A percentile compares a stretch with the other conserved stretches of the same genome.
Evolutionary conservation across 2,888 invertebrate genomes (phyloP).

Genomic region (Drosophila anomelani): DNA sequence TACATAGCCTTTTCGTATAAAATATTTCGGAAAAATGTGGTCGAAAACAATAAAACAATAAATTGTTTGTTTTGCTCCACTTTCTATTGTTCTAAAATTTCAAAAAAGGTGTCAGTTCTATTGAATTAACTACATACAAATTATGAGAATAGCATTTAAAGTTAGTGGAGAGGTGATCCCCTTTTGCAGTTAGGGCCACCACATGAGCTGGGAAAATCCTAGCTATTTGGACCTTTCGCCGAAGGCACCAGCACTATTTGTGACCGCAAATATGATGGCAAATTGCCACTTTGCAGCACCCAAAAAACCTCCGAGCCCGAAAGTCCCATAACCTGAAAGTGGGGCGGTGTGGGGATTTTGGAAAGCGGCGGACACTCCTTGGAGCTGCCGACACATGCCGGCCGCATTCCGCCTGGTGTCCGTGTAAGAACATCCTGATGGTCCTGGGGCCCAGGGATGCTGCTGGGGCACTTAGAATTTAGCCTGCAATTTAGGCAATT

Average conservation of each 20-base stretch:
- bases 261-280: conserved; percentile 57
- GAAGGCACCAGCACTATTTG: conserved; percentile 22
- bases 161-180: conserved; percentile 1
- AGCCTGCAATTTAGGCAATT: conserved; percentile 73
- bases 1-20: background rate
- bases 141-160: background rate
- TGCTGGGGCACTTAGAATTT: conserved; percentile 55
- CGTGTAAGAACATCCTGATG: conserved; percentile 32
- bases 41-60: background rate
- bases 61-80: background rate
- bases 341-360: background rate
- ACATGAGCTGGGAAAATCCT: conserved; percentile 16
- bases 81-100: background rate
- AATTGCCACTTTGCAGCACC: conserved; percentile 59
- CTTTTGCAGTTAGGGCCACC: background rate
- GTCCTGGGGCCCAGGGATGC: background rate
- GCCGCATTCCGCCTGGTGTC: conserved; percentile 25
- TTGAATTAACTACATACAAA: conserved; percentile 1
- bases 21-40: background rate
- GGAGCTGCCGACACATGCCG: conserved; percentile 43
- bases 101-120: background rate
- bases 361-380: conserved; percentile 17
- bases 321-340: conserved; percentile 13
- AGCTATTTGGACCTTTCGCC: conserved; percentile 13
- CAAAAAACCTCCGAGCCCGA: conserved; percentile 45